Percentiles rank a stretch among this genome's conserved stretches.
These are phyloP conservation scores for Myrmecobius fasciatus DNA, from an alignment of 2,113 vertebrate genomes.

Conservation along the genomic window DNA sequence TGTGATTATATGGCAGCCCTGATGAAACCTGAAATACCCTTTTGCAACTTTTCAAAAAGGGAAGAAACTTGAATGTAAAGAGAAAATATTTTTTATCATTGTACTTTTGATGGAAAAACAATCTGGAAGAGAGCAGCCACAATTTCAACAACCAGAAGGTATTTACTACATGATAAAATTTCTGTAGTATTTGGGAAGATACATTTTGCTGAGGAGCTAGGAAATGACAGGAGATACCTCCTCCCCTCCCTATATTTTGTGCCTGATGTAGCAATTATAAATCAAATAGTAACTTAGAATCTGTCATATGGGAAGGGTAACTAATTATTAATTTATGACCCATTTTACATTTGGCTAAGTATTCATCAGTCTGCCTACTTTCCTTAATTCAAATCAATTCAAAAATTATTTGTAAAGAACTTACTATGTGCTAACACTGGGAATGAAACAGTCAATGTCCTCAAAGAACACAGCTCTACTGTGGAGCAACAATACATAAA, in stretches of 20 bases:
- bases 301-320: neutral
- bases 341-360: neutral
- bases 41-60: neutral
- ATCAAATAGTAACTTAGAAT: neutral
- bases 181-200: neutral
- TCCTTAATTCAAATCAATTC: neutral
- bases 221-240: neutral
- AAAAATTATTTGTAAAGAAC: neutral
- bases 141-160: neutral
- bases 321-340: neutral
- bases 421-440: too few relatives aligned
- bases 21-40: neutral
- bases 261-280: neutral
- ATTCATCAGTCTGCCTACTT: neutral
- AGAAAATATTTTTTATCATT: neutral
- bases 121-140: neutral
- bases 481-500: neutral
- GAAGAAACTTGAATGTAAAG: neutral
- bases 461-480: neutral
- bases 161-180: neutral
- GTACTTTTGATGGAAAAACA: neutral
- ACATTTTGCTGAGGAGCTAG: slow-evolving; percentile 31
- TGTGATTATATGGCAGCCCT: slow-evolving; percentile 61
- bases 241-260: neutral
- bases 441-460: neutral